phyloP scores from a whole-genome alignment of 2,888 invertebrate genomes.

The Brenthis daphne region DNA sequence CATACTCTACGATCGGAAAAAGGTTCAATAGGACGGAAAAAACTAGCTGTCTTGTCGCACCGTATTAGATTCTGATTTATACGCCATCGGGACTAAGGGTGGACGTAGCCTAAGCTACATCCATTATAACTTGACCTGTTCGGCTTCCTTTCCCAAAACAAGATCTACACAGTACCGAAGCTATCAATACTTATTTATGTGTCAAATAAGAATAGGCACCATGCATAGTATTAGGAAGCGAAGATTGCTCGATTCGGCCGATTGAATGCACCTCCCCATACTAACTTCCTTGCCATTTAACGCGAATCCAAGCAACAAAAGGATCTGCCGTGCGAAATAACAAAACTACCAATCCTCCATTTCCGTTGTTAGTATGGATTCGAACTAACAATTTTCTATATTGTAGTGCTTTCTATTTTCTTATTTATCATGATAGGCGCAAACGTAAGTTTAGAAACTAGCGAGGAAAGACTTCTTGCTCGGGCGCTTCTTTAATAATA shows the following conservation, averaged over 20 bases:
- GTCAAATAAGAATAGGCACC: slow-evolving; percentile 59
- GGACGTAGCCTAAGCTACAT: slow-evolving; percentile 59
- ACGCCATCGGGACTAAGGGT: slow-evolving; percentile 64
- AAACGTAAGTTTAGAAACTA: not conserved
- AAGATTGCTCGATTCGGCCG: slow-evolving; percentile 77
- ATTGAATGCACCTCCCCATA: slow-evolving; percentile 74
- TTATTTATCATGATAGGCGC: not conserved
- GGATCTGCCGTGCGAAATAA: slow-evolving; percentile 78
- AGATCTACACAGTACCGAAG: slow-evolving; percentile 40
- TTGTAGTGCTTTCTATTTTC: not conserved
- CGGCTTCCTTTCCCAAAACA: slow-evolving; percentile 39
- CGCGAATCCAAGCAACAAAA: slow-evolving; percentile 79
- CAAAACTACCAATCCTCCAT: slow-evolving; percentile 74
- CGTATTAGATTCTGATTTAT: slow-evolving; percentile 79
- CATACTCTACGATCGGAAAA: slow-evolving; percentile 47
- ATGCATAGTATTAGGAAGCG: slow-evolving; percentile 76
- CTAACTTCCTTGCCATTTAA: slow-evolving; percentile 82
- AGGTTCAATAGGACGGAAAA: slow-evolving; percentile 73
- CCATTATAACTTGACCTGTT: slow-evolving; percentile 56
- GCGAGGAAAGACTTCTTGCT: too few species aligned
- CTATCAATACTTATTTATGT: slow-evolving; percentile 52
- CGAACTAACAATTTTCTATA: slow-evolving; percentile 23
- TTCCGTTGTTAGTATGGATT: slow-evolving; percentile 45
- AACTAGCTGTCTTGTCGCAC: slow-evolving; percentile 71
- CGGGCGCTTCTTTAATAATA: too few species aligned